A percentile compares a stretch with the other conserved stretches of the same genome.
Evolutionary conservation across 2,113 vertebrate species (phyloP).

Genomic region (Chlorocebus sabaeus): DNA sequence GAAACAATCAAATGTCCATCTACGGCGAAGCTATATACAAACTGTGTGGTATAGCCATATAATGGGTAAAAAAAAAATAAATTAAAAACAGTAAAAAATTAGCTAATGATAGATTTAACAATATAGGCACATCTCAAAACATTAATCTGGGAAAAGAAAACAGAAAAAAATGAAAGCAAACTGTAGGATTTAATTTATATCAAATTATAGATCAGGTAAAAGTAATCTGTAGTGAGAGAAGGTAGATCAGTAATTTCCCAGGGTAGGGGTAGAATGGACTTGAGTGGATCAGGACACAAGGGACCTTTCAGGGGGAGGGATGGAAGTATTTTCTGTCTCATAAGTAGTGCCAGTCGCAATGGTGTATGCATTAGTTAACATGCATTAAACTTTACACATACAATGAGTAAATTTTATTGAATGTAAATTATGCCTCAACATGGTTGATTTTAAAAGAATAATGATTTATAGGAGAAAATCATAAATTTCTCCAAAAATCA

Average conservation of each 20-base stretch:
- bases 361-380: background rate
- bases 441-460: background rate
- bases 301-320: background rate
- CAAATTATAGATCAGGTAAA: background rate
- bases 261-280: accelerated
- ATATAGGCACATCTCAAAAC: background rate
- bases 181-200: background rate
- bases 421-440: background rate
- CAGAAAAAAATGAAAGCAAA: background rate
- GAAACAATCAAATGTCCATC: background rate
- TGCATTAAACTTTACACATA: background rate
- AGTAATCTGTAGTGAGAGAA: background rate
- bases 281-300: background rate
- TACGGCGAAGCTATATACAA: background rate
- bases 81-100: background rate
- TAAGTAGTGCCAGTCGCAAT: background rate
- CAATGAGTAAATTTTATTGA: background rate
- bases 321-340: background rate
- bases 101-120: background rate
- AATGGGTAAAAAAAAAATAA: background rate
- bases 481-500: background rate
- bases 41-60: background rate
- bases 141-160: background rate
- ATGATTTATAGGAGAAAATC: background rate
- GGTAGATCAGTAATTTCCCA: background rate